Percentiles rank a stretch among this genome's conserved stretches.
Conservation (phyloP, 2,113 vertebrate species). For the Mus musculus region GRCm39 chr7:64616001-64616500, state of each 20-base stretch:
- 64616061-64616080: background rate
- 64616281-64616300: background rate
- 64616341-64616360: background rate
- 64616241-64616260: background rate
- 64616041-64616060: background rate
- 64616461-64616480: background rate
- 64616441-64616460: background rate
- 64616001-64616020: background rate
- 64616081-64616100: background rate
- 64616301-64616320: background rate
- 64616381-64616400: too few relatives aligned
- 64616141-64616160: background rate
- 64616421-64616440: background rate
- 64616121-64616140: background rate
- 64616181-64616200: background rate
- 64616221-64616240: background rate
- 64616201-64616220: too few relatives aligned
- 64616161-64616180: background rate
- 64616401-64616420: background rate
- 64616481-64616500: conserved; percentile 13
- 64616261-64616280: too few relatives aligned
- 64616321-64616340: background rate
- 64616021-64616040: background rate
- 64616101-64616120: background rate
- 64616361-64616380: background rate